A percentile compares a stretch with the other conserved stretches of the same genome.
These are phyloP conservation scores for Hirtodrosophila trivittata DNA, from an alignment of 2,888 invertebrate genomes.

Conservation along the genomic window DNA sequence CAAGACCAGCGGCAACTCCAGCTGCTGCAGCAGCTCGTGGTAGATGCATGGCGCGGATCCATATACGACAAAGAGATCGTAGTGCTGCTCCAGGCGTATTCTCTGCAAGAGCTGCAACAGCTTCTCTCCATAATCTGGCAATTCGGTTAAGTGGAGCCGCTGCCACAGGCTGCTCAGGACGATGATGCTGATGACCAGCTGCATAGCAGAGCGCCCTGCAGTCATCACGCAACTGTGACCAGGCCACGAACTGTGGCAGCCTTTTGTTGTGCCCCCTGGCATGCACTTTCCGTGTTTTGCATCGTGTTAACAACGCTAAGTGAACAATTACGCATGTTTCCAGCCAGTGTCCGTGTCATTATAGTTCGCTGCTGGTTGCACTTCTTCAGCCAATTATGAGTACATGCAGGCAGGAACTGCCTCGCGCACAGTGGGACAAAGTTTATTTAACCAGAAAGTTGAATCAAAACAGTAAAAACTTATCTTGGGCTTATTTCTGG, in stretches of 20 bases:
- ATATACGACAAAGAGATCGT: conserved; percentile 41
- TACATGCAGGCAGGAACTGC: neutral
- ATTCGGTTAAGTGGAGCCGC: neutral
- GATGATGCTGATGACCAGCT: neutral
- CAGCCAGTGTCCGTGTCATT: too few relatives aligned
- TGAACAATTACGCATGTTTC: conserved; percentile 32
- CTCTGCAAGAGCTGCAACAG: conserved; percentile 29
- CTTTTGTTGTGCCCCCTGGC: conserved; percentile 18
- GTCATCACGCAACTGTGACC: conserved; percentile 42
- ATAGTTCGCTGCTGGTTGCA: neutral
- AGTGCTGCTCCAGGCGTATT: conserved; percentile 39
- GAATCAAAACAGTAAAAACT: too few relatives aligned
- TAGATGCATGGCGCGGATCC: conserved; percentile 50
- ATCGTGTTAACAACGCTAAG: conserved; percentile 27
- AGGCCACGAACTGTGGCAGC: neutral
- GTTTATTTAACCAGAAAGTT: too few relatives aligned
- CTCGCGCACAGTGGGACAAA: too few relatives aligned
- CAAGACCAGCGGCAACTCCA: conserved; percentile 36
- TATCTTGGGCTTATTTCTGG: too few relatives aligned
- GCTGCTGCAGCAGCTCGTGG: conserved; percentile 23
- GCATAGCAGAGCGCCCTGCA: conserved; percentile 23
- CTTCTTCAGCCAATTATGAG: neutral
- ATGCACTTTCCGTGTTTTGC: conserved; percentile 42
- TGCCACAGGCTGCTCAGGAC: conserved; percentile 10
- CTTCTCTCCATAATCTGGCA: neutral